phyloP scores from a whole-genome alignment of 1,140 invertebrate species.

The Listronotus oregonensis region DNA sequence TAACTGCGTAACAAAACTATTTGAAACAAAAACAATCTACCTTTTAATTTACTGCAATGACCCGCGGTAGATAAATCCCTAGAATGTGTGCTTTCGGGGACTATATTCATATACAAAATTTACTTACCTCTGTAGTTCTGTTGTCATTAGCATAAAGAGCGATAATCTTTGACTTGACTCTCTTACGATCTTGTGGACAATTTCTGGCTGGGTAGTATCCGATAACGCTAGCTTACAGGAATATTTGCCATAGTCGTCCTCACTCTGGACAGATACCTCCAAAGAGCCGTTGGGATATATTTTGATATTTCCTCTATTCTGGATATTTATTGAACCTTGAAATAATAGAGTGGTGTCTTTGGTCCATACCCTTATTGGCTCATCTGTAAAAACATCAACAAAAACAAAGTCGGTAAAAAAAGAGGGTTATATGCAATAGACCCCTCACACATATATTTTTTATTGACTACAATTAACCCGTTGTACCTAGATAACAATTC shows the following conservation, averaged over 20 bases:
- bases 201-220: neutral
- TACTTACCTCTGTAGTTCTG: slow-evolving; percentile 22
- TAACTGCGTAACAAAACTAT: no score
- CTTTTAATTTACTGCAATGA: no score
- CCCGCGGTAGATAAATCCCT: no score
- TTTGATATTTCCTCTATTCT: slow-evolving; percentile 5
- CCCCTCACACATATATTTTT: no score
- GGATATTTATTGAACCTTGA: slow-evolving; percentile 9
- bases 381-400: neutral
- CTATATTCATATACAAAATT: no score
- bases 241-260: slow-evolving; percentile 19
- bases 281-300: slow-evolving; percentile 11
- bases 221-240: slow-evolving; percentile 12
- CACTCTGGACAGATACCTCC: neutral
- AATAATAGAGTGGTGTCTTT: slow-evolving; percentile 8
- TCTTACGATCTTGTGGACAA: slow-evolving; percentile 12
- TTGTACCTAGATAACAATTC: no score
- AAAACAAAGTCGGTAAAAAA: no score
- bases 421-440: no score
- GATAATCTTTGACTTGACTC: slow-evolving; percentile 3
- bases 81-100: no score
- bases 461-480: no score
- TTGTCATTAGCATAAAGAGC: slow-evolving; percentile 3
- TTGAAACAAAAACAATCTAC: no score
- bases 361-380: neutral